Conservation (phyloP, 2,888 invertebrate genomes). For the Myathropa florea region DNA sequence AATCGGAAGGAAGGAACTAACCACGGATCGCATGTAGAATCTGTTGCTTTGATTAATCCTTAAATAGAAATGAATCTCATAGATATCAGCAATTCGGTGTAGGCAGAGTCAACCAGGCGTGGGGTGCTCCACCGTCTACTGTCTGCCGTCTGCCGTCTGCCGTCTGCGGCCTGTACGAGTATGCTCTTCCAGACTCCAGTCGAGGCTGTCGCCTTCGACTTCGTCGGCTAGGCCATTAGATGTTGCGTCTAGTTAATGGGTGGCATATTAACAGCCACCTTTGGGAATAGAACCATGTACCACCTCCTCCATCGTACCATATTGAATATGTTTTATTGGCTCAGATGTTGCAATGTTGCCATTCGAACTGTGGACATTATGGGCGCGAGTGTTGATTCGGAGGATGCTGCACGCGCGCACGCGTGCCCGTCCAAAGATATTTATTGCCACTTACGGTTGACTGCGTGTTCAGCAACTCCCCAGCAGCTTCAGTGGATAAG, state of each 20-base stretch:
- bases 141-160: background rate
- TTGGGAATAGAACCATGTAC: constrained; percentile 65
- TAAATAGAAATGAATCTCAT: constrained; percentile 62
- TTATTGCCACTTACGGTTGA: constrained; percentile 65
- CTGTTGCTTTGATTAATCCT: constrained; percentile 65
- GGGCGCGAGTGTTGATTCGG: constrained; percentile 34
- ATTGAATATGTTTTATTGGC: constrained; percentile 69
- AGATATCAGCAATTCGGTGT: constrained; percentile 47
- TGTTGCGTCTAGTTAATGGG: constrained; percentile 68
- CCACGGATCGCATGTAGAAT: constrained; percentile 35
- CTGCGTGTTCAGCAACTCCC: constrained; percentile 56
- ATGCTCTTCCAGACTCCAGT: background rate
- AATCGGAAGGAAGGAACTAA: constrained; percentile 63
- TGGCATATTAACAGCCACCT: constrained; percentile 69
- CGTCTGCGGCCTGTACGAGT: too few species aligned
- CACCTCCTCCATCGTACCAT: constrained; percentile 48
- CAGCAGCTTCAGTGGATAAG: constrained; percentile 36
- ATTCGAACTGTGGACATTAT: background rate
- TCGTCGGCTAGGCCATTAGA: constrained; percentile 55
- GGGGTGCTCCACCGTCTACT: constrained; percentile 3
- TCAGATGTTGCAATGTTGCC: constrained; percentile 25
- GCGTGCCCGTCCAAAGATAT: constrained; percentile 54
- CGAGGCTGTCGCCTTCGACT: constrained; percentile 2
- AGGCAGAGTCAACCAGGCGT: constrained; percentile 25
- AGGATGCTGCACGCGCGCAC: constrained; percentile 32